Base-by-base conservation (phyloP, 2,113 vertebrate genomes). In the Paramormyrops kingsleyae region DNA sequence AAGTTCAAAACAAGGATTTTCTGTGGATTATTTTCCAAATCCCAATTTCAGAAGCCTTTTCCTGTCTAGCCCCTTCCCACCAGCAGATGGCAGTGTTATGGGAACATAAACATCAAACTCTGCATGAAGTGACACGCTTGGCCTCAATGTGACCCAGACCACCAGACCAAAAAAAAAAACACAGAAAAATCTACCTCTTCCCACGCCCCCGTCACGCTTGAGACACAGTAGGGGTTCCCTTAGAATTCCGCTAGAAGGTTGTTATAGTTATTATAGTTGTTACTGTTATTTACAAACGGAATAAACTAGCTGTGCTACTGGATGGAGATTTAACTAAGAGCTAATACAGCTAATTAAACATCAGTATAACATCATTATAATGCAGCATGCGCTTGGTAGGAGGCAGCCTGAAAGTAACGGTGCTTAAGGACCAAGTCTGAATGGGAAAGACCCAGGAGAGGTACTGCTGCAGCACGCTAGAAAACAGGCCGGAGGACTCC, bases 11-110 rank as follows among this genome's bases (percentile, higher is more conserved):
- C 3, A 74, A 74, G 31, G 70, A 70, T 70, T 31, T 70, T 70
- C 66, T 70, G 27, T 12, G 24, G 31, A 39, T 17, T 74, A 6
- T 74, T 39, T 74, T 6, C 27, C 70, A 39, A 39, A 31, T 74
- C 70, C 31, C 19, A 87, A 24, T 17, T 59, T 42, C 2, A 44
- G 52, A 52, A 50, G 31, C 49, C 49, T 44, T 7, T 21, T 88
- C 31, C 87, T 59, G 77, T 46, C 12, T 42, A 31, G 0, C 2
- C 42, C 21, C 24, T 46, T 86, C 1, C n/a, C 46, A 39, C 83
- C 89, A 89, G 83, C 53, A 89, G 89, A 35, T 89, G 89, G 83
- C 83, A 15, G 39, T 86, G 49, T 49, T 35, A 13, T n/a, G 42
- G 44, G 15, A 47, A 83, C 27, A 12, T 4, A 62, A 85, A 42